Percentiles rank a stretch among this genome's conserved stretches.
Conservation (phyloP, 2,113 vertebrate species). For the Excalfactoria chinensis region DNA sequence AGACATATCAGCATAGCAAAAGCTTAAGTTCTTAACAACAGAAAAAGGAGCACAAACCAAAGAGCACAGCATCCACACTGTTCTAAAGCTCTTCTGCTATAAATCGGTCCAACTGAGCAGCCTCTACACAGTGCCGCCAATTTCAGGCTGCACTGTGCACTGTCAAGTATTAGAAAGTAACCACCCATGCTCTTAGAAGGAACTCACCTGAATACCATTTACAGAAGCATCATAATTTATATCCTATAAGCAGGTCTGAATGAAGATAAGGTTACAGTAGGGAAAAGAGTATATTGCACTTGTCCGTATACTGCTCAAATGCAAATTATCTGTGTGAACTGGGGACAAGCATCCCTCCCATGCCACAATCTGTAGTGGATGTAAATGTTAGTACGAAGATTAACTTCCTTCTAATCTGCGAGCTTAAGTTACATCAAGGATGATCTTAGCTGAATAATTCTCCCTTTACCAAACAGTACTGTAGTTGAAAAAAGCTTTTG, state of each 20-base stretch:
- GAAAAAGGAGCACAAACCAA: not conserved
- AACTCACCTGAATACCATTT: not conserved
- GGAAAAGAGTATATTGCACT: not conserved
- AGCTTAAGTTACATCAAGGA: not conserved
- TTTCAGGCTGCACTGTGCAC: not conserved
- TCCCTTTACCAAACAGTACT: not conserved
- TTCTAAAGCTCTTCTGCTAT: not conserved
- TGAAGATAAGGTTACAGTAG: not conserved
- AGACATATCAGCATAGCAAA: not conserved
- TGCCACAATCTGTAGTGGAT: not conserved
- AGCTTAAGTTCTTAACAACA: not conserved
- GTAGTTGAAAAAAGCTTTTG: not conserved
- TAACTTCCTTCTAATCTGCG: not conserved
- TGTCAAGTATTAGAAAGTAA: not conserved
- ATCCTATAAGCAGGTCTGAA: not conserved
- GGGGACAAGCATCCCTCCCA: not conserved
- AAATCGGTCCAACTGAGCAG: not conserved
- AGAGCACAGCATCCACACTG: accelerated
- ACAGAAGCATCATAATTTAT: not conserved
- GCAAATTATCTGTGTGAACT: not conserved
- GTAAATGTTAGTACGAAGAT: not conserved
- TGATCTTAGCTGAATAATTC: not conserved
- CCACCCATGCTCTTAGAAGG: not conserved
- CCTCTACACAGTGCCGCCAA: not conserved
- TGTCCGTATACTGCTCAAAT: not conserved